A percentile compares a stretch with the other conserved stretches of the same genome.
These are phyloP conservation scores for Alosa alosa DNA, from an alignment of 2,113 vertebrate species.

Conservation along the genomic window DNA sequence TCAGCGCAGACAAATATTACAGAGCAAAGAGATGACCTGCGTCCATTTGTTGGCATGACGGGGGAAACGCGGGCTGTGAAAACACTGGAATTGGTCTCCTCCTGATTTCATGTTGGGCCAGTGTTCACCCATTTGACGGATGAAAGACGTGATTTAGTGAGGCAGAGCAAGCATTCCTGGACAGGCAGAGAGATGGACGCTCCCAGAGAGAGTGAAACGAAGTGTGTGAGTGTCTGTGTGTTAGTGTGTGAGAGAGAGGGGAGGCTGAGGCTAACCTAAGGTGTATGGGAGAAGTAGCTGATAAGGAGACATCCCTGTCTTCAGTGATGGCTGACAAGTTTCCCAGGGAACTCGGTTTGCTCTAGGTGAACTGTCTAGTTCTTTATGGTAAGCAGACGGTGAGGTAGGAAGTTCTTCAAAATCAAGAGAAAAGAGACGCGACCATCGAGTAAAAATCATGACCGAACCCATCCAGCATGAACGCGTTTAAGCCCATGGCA, in stretches of 20 bases:
- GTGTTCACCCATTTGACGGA: background rate
- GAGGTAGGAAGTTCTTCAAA: background rate
- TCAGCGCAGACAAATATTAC: background rate
- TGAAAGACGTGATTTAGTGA: background rate
- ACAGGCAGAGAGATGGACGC: background rate
- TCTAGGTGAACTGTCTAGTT: background rate
- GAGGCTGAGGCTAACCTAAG: background rate
- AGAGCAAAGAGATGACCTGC: background rate
- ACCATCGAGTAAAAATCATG: background rate
- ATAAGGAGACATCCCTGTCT: background rate
- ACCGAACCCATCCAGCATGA: background rate
- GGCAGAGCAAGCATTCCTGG: background rate
- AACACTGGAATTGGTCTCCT: constrained; percentile 1
- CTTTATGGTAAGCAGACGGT: background rate
- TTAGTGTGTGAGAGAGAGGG: background rate
- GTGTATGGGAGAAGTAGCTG: background rate
- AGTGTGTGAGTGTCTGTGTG: background rate
- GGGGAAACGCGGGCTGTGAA: background rate
- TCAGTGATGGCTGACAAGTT: background rate
- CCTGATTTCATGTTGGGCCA: background rate
- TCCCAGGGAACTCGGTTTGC: background rate
- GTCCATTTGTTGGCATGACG: background rate
- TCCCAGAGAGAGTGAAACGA: background rate
- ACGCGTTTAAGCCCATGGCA: background rate
- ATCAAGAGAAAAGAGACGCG: background rate